Percentiles rank a stretch among this genome's conserved stretches.
These are phyloP conservation scores for Rosalia funebris DNA, from an alignment of 2,888 invertebrate genomes.

Conservation along the genomic window DNA sequence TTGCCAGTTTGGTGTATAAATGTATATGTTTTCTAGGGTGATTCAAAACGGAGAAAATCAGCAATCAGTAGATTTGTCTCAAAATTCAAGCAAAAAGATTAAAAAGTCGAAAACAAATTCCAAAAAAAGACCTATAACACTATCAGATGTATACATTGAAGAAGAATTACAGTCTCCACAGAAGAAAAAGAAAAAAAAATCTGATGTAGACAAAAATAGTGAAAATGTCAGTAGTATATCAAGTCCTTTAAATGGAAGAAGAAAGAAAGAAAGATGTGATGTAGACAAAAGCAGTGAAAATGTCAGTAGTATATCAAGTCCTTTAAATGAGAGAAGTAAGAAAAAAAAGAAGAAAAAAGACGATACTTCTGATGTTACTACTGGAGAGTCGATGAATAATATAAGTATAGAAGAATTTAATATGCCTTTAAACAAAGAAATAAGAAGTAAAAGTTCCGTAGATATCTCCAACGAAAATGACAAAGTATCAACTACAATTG, in stretches of 20 bases:
- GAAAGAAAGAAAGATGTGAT: conserved; percentile 20
- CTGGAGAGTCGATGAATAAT: background rate
- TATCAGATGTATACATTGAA: background rate
- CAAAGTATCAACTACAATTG: background rate
- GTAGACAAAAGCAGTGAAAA: background rate
- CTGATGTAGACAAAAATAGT: background rate
- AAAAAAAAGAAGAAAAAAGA: conserved; percentile 16
- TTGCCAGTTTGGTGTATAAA: no score
- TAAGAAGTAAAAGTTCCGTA: conserved; percentile 6
- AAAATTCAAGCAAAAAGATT: background rate
- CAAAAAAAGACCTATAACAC: conserved; percentile 6
- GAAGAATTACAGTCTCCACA: conserved; percentile 1
- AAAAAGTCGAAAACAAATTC: background rate
- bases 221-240: background rate
- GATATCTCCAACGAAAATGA: background rate
- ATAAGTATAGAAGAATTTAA: background rate
- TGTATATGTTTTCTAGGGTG: no score
- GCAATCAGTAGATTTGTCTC: background rate
- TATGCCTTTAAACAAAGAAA: background rate
- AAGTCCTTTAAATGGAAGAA: conserved; percentile 14
- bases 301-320: background rate
- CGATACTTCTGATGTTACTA: background rate
- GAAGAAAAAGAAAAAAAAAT: conserved; percentile 24
- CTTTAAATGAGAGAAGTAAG: conserved; percentile 15
- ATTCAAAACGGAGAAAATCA: conserved; percentile 13